Base-by-base conservation (phyloP, 2,113 vertebrate species). In the Cottus gobio region DNA sequence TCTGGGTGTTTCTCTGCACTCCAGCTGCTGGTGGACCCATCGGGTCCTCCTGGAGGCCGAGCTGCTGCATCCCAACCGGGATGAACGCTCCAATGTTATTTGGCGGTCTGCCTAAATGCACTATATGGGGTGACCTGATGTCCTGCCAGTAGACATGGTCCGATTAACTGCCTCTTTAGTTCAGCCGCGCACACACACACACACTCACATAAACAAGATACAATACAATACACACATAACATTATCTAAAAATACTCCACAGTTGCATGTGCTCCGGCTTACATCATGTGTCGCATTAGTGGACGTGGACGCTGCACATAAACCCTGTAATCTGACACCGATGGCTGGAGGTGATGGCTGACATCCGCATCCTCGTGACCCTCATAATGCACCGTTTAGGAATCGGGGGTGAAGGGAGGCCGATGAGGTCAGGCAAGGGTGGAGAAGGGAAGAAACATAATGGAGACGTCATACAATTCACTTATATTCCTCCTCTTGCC, bases 151-250 rank as follows among this genome's bases (percentile, higher is more conserved):
- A 83, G 71, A 90, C 80, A 89, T 42, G 84, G 80, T 81, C 80
- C 81, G 85, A 92, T 92, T 84, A 88, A 88, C 71, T 74, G 82
- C 76, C 86, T 87, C 76, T 84, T 92, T 87, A 83, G 63, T 62
- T 16, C 58, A 62, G 15, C 16, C 68, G 31, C 65, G 54, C n/a
- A 44, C 36, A 37, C 60, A 62, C 18, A 34, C 68, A 63, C 46
- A 67, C 76, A 60, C 26, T 18, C 26, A 58, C 56, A 58, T 60
- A 48, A 78, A 46, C 15, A 30, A 74, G 37, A n/a, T n/a, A n/a
- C n/a, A n/a, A n/a, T n/a, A n/a, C n/a, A n/a, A n/a, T n/a, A n/a
- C n/a, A n/a, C n/a, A 37, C 30, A 62, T 48, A 24, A 22, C 30
- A 54, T 24, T 30, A 12, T 64, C 12, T 46, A 12, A 57, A 39